These are phyloP conservation scores for Gallinago undulata DNA, from an alignment of 2,113 vertebrate species.

Conservation along the genomic window DNA sequence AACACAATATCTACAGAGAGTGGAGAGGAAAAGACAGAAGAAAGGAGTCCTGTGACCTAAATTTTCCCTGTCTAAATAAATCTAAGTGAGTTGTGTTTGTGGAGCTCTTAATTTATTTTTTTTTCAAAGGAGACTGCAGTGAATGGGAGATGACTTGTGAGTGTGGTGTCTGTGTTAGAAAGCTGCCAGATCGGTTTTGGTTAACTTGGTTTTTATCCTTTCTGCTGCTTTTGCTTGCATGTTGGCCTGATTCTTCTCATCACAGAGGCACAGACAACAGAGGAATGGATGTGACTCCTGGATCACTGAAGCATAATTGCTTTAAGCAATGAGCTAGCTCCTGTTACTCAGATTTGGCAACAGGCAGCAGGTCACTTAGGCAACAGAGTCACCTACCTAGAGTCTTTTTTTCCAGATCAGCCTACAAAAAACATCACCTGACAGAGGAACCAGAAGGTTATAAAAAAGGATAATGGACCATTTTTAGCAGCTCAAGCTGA, in stretches of 20 bases:
- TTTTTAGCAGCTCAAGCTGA: neutral
- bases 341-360: neutral
- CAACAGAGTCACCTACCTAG: neutral
- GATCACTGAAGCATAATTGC: neutral
- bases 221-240: neutral
- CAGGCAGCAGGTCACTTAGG: neutral
- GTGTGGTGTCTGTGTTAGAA: neutral
- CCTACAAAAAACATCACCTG: neutral
- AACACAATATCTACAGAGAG: neutral
- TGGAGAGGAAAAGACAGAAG: neutral
- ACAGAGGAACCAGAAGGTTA: neutral
- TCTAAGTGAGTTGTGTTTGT: neutral
- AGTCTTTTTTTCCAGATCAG: neutral
- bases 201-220: neutral
- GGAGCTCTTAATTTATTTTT: neutral
- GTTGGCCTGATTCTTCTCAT: neutral
- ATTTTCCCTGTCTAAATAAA: neutral
- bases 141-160: neutral
- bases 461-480: neutral
- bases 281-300: neutral
- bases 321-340: neutral
- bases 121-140: neutral
- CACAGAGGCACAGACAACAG: neutral
- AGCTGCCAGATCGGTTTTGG: neutral
- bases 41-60: neutral